A percentile compares a stretch with the other conserved stretches of the same genome.
These are phyloP conservation scores for Ciconia stormi DNA, from an alignment of 2,113 vertebrate species.

Conservation along the genomic window DNA sequence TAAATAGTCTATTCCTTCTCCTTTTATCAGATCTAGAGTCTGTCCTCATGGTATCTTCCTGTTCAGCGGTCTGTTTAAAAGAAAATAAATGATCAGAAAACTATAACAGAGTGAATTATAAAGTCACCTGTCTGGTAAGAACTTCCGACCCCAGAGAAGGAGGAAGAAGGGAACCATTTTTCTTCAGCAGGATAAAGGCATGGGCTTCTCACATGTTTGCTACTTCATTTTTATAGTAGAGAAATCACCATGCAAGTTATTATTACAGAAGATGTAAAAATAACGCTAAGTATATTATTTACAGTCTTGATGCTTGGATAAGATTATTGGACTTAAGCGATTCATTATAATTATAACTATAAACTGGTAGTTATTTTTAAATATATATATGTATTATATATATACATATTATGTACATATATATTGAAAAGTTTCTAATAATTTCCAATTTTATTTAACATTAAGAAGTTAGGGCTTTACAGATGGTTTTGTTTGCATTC, in stretches of 20 bases:
- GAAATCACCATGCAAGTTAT: background rate
- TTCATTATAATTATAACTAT: background rate
- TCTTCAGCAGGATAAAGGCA: background rate
- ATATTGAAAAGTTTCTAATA: constrained; percentile 1
- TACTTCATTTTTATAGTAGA: background rate
- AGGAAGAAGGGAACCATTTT: background rate
- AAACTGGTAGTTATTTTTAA: background rate
- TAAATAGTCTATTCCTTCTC: background rate
- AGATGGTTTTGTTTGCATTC: constrained; percentile 22
- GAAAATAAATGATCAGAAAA: background rate
- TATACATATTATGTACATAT: background rate
- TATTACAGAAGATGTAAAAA: background rate
- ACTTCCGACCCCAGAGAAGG: background rate
- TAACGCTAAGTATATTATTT: background rate
- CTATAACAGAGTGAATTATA: background rate
- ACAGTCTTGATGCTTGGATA: background rate
- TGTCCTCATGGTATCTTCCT: background rate
- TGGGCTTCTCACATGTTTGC: background rate
- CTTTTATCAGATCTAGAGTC: background rate
- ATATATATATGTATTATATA: background rate
- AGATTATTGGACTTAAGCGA: background rate
- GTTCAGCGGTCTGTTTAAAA: background rate
- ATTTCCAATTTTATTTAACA: constrained; percentile 34
- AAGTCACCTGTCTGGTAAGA: background rate
- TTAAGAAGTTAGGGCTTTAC: constrained; percentile 27